Base-by-base conservation (phyloP, 1,140 invertebrate genomes). In the Acromyrmex heyeri region DNA sequence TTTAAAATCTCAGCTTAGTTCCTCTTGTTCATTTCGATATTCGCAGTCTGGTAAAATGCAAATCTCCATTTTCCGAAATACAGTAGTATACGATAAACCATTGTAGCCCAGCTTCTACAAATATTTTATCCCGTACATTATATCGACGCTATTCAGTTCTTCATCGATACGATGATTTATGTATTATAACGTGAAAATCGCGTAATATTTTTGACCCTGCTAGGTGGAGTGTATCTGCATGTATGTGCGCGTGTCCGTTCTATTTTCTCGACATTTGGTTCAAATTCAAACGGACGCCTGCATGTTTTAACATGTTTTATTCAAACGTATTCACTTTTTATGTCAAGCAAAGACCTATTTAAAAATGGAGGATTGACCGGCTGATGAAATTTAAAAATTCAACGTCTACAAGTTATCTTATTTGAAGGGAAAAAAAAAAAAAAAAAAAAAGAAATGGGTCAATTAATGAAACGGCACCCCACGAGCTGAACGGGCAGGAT, bases 111-210 rank as follows among this genome's bases (percentile, higher is more conserved):
- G 30, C 7, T 61, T 61, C 8, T 16, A 76, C 30, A 76, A 76
- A 24, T 76, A 44, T 76, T 76, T 76, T 61, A 61, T 24, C 14
- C 21, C 21, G 21, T 61, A 44, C 21, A 18, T 61, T 76, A 61
- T 24, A 76, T 44, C 21, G 38, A 27, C 16, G 55, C 73, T 61
- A 59, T 76, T 75, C 30, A 76, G 8, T 75, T 75, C n/a, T 16
- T 76, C 55, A 76, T 61, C 55, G 34, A 61, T 18, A 44, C 34
- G 14, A 76, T 76, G 55, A 76, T 76, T 76, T 76, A 76, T 76
- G 73, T 57, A 76, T 76, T 30, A 61, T 55, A 59, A 61, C 2
- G 30, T 76, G 73, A 61, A 76, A 76, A 76, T 76, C 21, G n/a
- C 14, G 34, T 75, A 76, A 76, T 38, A 21, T 76, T 76, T 76